These are phyloP conservation scores for Calameuta idolon DNA, from an alignment of 2,888 invertebrate species.

Conservation along the genomic window DNA sequence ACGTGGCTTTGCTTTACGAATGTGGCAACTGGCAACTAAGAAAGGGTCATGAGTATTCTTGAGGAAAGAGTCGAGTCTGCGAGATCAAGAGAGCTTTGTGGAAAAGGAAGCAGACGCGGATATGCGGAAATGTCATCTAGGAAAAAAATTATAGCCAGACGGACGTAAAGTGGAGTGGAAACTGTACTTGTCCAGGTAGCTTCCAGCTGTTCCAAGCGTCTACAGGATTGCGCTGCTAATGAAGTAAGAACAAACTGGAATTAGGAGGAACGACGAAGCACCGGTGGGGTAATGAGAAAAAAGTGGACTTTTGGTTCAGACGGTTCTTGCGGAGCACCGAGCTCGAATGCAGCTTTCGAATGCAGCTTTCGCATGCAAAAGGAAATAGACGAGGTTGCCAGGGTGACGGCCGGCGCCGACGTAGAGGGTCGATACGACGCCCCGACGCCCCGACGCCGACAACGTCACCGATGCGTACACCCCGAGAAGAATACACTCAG, in stretches of 20 bases:
- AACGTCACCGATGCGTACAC: not conserved
- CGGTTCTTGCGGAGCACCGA: not conserved
- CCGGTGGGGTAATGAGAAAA: not conserved
- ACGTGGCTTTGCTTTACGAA: not conserved
- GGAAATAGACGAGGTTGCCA: constrained; percentile 54
- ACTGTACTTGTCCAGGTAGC: not conserved
- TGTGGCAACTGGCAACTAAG: not conserved
- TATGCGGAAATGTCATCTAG: not conserved
- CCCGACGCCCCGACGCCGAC: not conserved
- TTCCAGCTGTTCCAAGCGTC: not conserved
- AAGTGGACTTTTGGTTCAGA: not conserved
- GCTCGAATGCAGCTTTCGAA: not conserved
- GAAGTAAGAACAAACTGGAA: not conserved
- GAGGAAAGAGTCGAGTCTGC: not conserved
- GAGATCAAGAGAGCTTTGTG: not conserved
- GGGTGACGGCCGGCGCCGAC: constrained; percentile 53
- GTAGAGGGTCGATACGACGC: constrained; percentile 51
- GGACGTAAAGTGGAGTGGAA: not conserved
- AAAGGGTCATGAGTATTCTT: not conserved
- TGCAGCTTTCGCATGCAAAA: constrained; percentile 27
- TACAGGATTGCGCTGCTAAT: not conserved
- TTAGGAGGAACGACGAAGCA: constrained; percentile 6
- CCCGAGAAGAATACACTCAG: not conserved
- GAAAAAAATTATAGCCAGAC: not conserved
- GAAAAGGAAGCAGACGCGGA: not conserved